These are phyloP conservation scores for Xiphorhynchus erythropygius DNA, from an alignment of 2,797 vertebrate species.

Conservation along the genomic window DNA sequence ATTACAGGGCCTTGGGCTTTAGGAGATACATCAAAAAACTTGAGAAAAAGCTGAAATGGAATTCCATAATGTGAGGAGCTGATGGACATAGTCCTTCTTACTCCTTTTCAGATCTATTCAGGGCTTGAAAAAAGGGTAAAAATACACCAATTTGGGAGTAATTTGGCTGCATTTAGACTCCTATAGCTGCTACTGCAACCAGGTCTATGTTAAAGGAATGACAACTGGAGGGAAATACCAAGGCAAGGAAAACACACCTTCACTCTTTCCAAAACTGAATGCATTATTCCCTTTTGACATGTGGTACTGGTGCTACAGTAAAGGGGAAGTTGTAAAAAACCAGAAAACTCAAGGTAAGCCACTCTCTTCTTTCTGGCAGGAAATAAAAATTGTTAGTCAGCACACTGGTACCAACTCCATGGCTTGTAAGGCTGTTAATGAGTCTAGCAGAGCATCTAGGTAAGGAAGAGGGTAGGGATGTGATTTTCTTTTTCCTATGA, in stretches of 20 bases:
- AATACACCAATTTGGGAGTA: background rate
- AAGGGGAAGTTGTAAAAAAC: background rate
- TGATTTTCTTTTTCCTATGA: background rate
- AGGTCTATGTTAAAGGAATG: background rate
- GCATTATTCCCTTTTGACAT: background rate
- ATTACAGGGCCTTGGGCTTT: background rate
- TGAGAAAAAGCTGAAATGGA: background rate
- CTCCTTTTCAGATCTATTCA: background rate
- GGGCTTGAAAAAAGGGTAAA: background rate
- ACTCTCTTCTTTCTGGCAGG: background rate
- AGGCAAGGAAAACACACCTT: background rate
- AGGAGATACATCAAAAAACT: background rate
- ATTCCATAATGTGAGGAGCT: background rate
- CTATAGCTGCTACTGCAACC: background rate
- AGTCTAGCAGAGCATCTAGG: background rate
- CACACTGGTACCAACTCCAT: background rate
- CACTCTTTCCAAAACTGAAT: background rate
- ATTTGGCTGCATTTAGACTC: background rate
- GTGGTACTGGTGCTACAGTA: background rate
- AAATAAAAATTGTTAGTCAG: background rate
- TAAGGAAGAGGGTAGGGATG: background rate
- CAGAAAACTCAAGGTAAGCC: background rate
- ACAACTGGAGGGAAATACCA: background rate
- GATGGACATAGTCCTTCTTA: background rate
- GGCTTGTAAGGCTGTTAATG: background rate